Base-by-base conservation (phyloP, 1,140 invertebrate species). In the Anadara kagoshimensis region DNA sequence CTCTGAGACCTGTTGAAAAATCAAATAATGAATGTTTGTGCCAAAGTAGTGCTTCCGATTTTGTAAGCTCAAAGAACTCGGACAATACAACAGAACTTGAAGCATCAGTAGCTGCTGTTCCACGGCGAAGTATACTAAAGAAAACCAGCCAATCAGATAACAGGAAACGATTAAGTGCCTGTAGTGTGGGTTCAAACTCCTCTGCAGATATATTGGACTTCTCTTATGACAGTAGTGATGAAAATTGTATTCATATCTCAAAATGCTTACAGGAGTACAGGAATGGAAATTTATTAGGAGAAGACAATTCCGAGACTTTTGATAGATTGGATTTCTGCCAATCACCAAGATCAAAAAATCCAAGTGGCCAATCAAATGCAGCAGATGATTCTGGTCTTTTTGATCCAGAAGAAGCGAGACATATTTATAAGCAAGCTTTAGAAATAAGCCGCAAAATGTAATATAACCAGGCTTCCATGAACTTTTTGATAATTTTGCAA, bases 151-250 rank as follows among this genome's bases (percentile, higher is more conserved):
- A 61, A 22, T 41, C 65, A 45, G 61, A 76, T 16, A 68, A 79
- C 11, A 78, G 77, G 58, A 87, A 87, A 66, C 67, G 86, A n/a
- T 75, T 84, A n/a, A 87, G 86, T 69, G 75, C 84, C 5, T 81
- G 85, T 68, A 88, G 87, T 67, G 63, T 81, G 1, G 80, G 85
- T 24, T 88, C 87, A 47, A 87, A 86, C 73, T 88, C 87, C 3
- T 88, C 87, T 3, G 85, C 81, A 43, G 87, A 88, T 69, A 83
- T 88, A 64, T 73, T 88, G 22, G 85, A 88, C 73, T 84, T 88
- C 73, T 87, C 85, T 4, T 88, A 88, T 54, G 86, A 88, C 74
- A 87, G 85, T 63, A 70, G 69, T 20, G 86, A 88, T 18, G 81
- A 81, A 22, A 72, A 78, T 47, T 45, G 77, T 29, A 18, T 62